These are phyloP conservation scores for Xyliphius kryptos DNA, from an alignment of 2,113 vertebrate species.

Conservation along the genomic window DNA sequence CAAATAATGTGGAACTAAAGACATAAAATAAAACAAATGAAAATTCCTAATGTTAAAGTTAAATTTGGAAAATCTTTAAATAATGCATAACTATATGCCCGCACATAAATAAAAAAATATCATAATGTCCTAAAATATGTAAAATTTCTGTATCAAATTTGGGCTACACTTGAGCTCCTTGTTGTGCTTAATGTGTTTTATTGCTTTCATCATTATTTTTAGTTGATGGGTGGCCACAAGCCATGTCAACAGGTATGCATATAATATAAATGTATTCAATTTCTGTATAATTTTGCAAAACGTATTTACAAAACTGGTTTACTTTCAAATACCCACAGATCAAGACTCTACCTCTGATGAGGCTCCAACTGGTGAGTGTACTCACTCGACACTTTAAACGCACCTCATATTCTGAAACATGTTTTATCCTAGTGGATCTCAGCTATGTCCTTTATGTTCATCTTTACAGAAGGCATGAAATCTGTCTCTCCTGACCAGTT, in stretches of 20 bases:
- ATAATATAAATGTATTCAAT: background rate
- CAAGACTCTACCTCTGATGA: constrained; percentile 65
- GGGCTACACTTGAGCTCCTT: too few species aligned
- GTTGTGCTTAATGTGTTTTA: background rate
- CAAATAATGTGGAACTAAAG: too few species aligned
- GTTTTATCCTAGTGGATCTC: constrained; percentile 16
- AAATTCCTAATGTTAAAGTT: too few species aligned
- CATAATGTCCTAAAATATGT: too few species aligned
- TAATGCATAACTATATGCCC: too few species aligned
- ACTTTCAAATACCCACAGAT: constrained; percentile 43
- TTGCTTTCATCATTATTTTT: constrained; percentile 13
- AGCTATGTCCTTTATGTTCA: constrained; percentile 26
- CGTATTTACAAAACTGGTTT: too few species aligned
- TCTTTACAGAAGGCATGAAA: constrained; percentile 59
- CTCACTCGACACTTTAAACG: background rate
- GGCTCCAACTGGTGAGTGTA: constrained; percentile 58
- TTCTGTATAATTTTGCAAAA: background rate
- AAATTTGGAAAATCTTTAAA: too few species aligned
- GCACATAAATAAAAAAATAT: too few species aligned
- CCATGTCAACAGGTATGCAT: constrained; percentile 55
- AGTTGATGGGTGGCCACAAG: constrained; percentile 50
- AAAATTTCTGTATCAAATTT: too few species aligned
- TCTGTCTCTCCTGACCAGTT: constrained; percentile 51
- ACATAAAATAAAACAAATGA: too few species aligned
- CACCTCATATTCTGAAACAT: background rate